A percentile compares a stretch with the other conserved stretches of the same genome.
Evolutionary conservation across 2,113 vertebrate species (phyloP).

Genomic region (Elephantulus edwardii): DNA sequence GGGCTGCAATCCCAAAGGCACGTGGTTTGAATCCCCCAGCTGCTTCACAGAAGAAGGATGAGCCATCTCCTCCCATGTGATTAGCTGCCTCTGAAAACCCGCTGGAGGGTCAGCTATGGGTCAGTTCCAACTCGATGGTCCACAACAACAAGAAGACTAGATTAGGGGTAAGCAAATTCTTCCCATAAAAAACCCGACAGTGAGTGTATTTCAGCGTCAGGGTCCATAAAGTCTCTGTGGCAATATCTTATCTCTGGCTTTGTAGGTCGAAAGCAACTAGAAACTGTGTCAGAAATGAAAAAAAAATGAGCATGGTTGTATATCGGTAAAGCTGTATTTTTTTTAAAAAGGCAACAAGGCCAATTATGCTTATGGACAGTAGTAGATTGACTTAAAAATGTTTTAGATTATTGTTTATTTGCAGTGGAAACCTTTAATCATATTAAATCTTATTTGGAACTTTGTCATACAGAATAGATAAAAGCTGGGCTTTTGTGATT

Average conservation of each 20-base stretch:
- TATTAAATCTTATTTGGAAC: not conserved
- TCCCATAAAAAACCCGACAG: not conserved
- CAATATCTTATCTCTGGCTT: not conserved
- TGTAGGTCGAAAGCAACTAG: not conserved
- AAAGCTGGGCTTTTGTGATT: not conserved
- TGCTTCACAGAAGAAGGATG: no score
- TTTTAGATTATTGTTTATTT: not conserved
- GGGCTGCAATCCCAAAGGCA: no score
- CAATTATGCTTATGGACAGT: not conserved
- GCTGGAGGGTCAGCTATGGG: no score
- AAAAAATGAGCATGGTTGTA: accelerated
- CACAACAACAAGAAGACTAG: not conserved
- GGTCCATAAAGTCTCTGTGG: not conserved
- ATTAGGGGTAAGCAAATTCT: not conserved
- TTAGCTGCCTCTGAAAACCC: no score
- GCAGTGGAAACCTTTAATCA: not conserved
- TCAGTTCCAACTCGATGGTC: not conserved
- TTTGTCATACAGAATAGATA: accelerated
- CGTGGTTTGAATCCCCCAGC: no score
- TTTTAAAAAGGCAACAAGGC: not conserved
- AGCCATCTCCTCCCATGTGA: no score
- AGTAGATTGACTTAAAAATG: not conserved
- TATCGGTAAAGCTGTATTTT: not conserved
- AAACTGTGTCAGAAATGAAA: accelerated
- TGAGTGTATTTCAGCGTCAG: no score